Base-by-base conservation (phyloP, 2,888 invertebrate genomes). In the Erebia epiphron region DNA sequence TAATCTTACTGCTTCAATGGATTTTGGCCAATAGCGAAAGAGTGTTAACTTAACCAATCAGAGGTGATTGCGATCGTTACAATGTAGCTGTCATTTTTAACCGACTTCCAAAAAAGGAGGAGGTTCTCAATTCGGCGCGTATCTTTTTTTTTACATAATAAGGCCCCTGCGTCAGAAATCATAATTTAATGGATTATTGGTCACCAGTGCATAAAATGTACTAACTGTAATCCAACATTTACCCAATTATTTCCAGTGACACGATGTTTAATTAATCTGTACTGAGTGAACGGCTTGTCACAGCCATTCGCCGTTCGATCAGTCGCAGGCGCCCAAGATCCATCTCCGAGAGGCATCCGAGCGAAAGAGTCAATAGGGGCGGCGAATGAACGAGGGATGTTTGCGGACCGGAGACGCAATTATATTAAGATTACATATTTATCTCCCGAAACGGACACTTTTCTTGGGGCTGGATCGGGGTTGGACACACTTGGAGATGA, bases 401-500 rank as follows among this genome's bases (percentile, higher is more conserved):
- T 78, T 77, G 80, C 77, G 80, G 81, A 76, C 83, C 83, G 86
- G 78, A 85, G 83, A 84, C 83, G 84, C 91, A 91, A 91, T 92
- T 91, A 90, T 90, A 86, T 89, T 88, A 90, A 92, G 91, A 92
- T 92, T 91, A 92, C 89, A 88, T 90, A 91, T 92, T 91, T 91
- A 91, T 92, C 91, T 90, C 87, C 83, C 82, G 83, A 86, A 85
- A 85, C 83, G 83, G 83, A 86, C 83, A 85, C 83, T 86, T 88
- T 90, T 86, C 89, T 89, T 87, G 86, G 87, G 84, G 86, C 56
- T 68, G 13, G 60, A 78, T 78, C 71, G 63, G 76, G 75, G 57
- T 16, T 13, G 67, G 70, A 77, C 71, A 49, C 72, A 18, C 43
- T 70, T 66, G 74, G 83, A 83, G 85, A 58, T 82, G 81, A 26